Base-by-base conservation (phyloP, 2,888 invertebrate species). In the Ochropleura leucogaster region DNA sequence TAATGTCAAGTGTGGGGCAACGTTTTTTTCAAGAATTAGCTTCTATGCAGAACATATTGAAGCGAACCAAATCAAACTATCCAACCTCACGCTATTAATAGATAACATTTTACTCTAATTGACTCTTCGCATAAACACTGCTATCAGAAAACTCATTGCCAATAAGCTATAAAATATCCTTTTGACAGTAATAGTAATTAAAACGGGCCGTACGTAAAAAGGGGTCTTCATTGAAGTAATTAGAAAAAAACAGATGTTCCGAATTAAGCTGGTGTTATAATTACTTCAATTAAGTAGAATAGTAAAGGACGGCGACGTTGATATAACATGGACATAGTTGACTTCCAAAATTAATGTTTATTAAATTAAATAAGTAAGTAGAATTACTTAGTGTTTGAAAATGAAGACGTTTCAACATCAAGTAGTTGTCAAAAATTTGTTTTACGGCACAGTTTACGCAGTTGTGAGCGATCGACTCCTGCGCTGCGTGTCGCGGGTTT, bases 211-310 rank as follows among this genome's bases (percentile, higher is more conserved):
- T 62, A 57, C 16, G 73, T 68, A 55, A 68, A 69, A 47, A 69
- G 60, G 16, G 57, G 42, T 59, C 40, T 16, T 62, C 62, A 72
- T 74, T 68, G 63, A 44, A 46, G 53, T 70, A 74, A 77, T 70
- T 71, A 47, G 10, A 64, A 47, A 66, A 74, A 73, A 68, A 74
- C 64, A 80, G 68, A 64, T 77, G 72, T 1, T 40, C n/a, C 47
- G 49, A 78, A 83, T 62, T 69, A 47, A 67, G 14, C 62, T 57
- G 63, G 73, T 63, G 67, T 66, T 57, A 77, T 83, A 85, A 84
- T 84, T 71, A 75, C 79, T 5, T 49, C 51, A 79, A 82, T 84
- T 79, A 82, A 74, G 57, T 47, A n/a, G 9, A 46, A 68, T 65
- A 76, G 68, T 42, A 62, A 30, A 7, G 16, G 66, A 73, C 69